Base-by-base conservation (phyloP, 2,113 vertebrate genomes). In the Egretta garzetta region DNA sequence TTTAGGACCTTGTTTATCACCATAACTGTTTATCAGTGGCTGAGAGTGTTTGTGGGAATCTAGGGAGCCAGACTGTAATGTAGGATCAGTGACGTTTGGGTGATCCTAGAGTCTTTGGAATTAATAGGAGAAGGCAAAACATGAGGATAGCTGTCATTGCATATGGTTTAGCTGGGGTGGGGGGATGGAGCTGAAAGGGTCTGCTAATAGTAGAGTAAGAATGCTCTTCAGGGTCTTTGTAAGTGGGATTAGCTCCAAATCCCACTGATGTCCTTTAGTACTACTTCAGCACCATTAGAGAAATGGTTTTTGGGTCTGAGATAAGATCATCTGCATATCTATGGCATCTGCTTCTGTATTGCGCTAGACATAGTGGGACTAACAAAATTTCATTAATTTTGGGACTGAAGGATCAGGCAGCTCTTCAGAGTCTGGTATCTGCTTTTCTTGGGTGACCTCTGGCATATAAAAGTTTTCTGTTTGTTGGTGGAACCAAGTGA, bases 401-500 rank as follows among this genome's bases (percentile, higher is more conserved):
- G 2, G 67, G 58, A 74, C 55, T 58, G 74, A 73, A 68, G 77
- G 66, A 88, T 93, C 77, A 88, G 73, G 88, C 93, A 88, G 45
- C 62, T 94, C 35, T 70, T 92, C 55, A 82, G 73, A 79, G 41
- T 62, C 63, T 88, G 53, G 21, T 80, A 70, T 80, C 88, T 95
- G 90, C 85, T 96, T 94, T 95, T 94, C 87, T 95, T 93, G 93
- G 60, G 77, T 91, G 81, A 93, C 92, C 80, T 91, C 76, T 96
- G 76, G 49, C 60, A 84, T 50, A 93, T 6, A 75, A 43, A 94
- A 82, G 41, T 88, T 94, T 92, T 77, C 55, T 77, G 56, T 94
- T 81, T 90, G 68, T 85, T 97, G 39, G 63, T 85, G 87, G 86
- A 86, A 77, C 17, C 5, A 67, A 56, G 68, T 35, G 52, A 45